Base-by-base conservation (phyloP, 2,113 vertebrate genomes). In the Lepisosteus oculatus region DNA sequence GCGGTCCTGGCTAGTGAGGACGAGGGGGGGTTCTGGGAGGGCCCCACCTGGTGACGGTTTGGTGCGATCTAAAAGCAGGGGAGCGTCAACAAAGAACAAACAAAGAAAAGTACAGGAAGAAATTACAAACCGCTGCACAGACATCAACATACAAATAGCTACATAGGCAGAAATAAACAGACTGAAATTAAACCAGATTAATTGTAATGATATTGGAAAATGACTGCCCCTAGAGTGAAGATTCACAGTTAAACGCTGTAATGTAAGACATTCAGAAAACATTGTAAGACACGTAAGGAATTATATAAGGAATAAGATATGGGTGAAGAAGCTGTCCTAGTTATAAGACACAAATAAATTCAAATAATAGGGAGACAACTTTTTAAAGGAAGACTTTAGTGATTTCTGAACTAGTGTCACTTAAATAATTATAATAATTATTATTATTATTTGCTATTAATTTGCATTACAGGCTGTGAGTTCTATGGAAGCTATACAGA, bases 11-110 rank as follows among this genome's bases (percentile, higher is more conserved):
- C 79, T 72, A 41, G 62, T 65, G 29, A 64, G 72, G 29, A 61
- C 68, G 65, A 67, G 62, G 71, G 73, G 65, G 74, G 65, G 73
- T 78, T 77, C 74, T 69, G 71, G 78, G 80, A 77, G 85, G 73
- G 88, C 84, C 91, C 90, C 89, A 92, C 90, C 90, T 92, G 86
- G 87, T 90, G 72, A 90, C 82, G 84, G 85, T 87, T 89, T 92
- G 91, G 71, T 88, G 91, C 84, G 86, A 85, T 91, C 90, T 91
- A 91, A 86, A 29, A 90, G 80, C 84, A 87, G 85, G 82, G 82
- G 83, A 87, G 88, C 81, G 88, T 84, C 83, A 72, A 76, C 85
- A 84, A 90, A 87, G 77, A 79, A 81, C 70, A 90, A 80, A 84
- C 66, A 88, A 84, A 77, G 55, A 43, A 77, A 81, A 80, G 90